Evolutionary conservation across 2,113 vertebrate genomes (phyloP), one percentile per base, ranked within the genome.

Genomic region (Prionailurus viverrinus): DNA sequence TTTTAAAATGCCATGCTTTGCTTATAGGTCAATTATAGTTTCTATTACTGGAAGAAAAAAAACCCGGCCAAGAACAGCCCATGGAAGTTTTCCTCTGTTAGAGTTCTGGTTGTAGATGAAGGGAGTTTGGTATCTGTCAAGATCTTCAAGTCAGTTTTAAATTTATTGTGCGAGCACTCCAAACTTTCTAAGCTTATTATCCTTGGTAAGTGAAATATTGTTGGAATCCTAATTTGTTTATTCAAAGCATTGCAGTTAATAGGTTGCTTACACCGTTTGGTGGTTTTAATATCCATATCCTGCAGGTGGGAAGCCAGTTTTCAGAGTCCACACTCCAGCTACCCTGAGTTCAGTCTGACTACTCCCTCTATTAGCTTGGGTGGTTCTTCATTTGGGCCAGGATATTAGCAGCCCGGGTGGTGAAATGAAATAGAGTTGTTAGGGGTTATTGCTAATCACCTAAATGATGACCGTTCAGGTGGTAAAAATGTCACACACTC

Each of bases 61-160:
- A 19, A 3, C 11, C 3, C 0, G 1, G 23, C 33, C 27, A 73
- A 94, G 23, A 1, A 79, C 7, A 33, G 0, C 53, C 97, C 93
- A 0, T 99, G 99, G 99, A 99, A 98, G 81, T 99, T 99, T 98
- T 98, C 98, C 81, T 31, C 96, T 0, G 99, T 99, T 74, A 98
- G 98, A 0, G 95, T 99, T 97, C 98, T 99, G 95, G 98, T 99
- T 97, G 99, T 99, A 97, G 99, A 99, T 96, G 99, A 99, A 98
- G 99, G 99, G 93, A 99, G 99, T 94, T 98, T 99, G 97, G 99
- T 99, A 55, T 99, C 98, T 78, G 99, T 99, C 27, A 95, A 88
- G 6, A 58, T 99, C 95, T 98, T 99, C 91, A 99, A 98, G 79
- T 98, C 98, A 0, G 97, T 99, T 96, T 99, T 99, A 94, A 98